phyloP scores from a whole-genome alignment of 2,113 vertebrate species.

The Elachura formosa region DNA sequence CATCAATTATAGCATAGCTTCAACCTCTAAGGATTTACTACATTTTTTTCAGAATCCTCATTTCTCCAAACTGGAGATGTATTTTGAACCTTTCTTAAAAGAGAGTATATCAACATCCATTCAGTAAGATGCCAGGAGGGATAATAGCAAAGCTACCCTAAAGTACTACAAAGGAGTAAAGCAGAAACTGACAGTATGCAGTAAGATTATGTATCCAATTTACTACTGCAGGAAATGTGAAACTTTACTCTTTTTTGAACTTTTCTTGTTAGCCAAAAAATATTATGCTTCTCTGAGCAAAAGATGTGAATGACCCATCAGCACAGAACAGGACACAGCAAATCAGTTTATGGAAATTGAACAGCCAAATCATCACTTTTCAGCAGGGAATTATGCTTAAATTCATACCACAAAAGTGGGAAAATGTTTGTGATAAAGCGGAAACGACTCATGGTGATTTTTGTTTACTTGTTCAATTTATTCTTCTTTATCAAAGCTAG shows the following conservation, averaged over 20 bases:
- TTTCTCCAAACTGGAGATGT: background rate
- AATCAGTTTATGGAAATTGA: background rate
- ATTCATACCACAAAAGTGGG: accelerated
- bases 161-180: background rate
- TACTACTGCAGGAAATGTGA: background rate
- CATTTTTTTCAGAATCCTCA: background rate
- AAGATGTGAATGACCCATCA: background rate
- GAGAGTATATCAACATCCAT: background rate
- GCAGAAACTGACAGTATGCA: background rate
- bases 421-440: background rate
- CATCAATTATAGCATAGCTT: background rate
- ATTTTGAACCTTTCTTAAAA: background rate
- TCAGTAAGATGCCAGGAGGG: background rate
- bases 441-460: background rate
- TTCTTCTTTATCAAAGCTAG: background rate
- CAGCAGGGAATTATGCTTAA: background rate
- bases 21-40: background rate
- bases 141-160: background rate
- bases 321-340: background rate
- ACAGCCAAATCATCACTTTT: background rate
- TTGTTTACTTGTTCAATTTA: background rate
- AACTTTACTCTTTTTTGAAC: background rate
- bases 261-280: background rate
- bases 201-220: background rate
- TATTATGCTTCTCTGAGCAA: background rate